phyloP scores from a whole-genome alignment of 2,113 vertebrate genomes.

The Engystomops pustulosus region DNA sequence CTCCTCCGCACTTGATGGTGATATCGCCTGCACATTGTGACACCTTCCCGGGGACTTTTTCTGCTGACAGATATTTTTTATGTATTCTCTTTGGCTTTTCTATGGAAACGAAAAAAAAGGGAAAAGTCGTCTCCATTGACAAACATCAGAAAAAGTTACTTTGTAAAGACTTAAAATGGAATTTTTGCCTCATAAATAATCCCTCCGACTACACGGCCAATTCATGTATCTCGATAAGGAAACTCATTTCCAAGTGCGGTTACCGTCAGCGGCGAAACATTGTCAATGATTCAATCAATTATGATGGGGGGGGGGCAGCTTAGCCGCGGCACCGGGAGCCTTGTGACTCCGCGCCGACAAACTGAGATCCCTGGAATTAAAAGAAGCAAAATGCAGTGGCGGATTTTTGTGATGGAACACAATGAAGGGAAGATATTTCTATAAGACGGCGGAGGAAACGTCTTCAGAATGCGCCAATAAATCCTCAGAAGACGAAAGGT shows the following conservation, averaged over 20 bases:
- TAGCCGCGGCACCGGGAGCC: neutral
- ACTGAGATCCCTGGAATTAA: constrained; percentile 31
- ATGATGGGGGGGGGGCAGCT: constrained; percentile 16
- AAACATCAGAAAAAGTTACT: constrained; percentile 54
- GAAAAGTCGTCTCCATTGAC: constrained; percentile 34
- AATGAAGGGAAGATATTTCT: constrained; percentile 36
- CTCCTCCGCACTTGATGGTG: too few species aligned
- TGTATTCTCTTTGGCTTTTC: constrained; percentile 27
- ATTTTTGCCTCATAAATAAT: constrained; percentile 54
- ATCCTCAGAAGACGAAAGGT: neutral
- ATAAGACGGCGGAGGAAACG: constrained; percentile 17
- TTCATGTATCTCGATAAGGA: constrained; percentile 54
- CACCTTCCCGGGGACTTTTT: neutral
- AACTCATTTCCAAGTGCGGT: constrained; percentile 52
- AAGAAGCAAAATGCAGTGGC: constrained; percentile 19
- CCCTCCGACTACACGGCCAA: constrained; percentile 48
- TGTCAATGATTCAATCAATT: constrained; percentile 57
- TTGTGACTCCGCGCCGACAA: constrained; percentile 21
- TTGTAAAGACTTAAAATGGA: constrained; percentile 55
- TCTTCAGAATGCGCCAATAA: neutral
- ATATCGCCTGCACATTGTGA: constrained; percentile 7
- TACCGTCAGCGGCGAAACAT: constrained; percentile 27
- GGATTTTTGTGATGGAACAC: constrained; percentile 12
- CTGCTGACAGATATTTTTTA: constrained; percentile 47
- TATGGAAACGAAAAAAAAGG: constrained; percentile 6